Evolutionary conservation across 2,888 invertebrate genomes (phyloP), one percentile per base, ranked within the genome.

Genomic region (Eupithecia exiguata): DNA sequence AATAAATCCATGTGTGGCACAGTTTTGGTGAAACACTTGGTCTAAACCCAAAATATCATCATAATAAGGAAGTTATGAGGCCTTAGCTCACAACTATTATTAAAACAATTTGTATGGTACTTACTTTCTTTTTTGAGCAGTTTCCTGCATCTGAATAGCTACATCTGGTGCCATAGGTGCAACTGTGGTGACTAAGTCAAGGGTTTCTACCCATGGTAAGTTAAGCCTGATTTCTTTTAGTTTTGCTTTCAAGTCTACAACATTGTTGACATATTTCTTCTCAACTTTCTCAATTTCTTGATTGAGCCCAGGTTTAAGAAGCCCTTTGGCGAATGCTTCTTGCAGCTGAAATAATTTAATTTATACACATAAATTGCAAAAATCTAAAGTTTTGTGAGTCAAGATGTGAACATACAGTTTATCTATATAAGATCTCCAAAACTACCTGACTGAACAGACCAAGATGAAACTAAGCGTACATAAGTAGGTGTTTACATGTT

Each of bases 91-190:
- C n/a, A n/a, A n/a, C n/a, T n/a, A n/a, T n/a, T n/a, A n/a, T n/a
- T n/a, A 7, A 49, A 49, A 49, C 18, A 46, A 18, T 46, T 46
- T 46, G n/a, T 49, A 18, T n/a, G n/a, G 35, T 46, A 65, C 92
- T 82, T 82, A 94, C 94, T 94, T 94, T 81, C 97, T 95, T 83
- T 96, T 96, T 72, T 96, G 95, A 84, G 97, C 96, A 71, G 97
- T 97, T 74, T 97, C 96, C 82, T 97, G 96, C 84, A 98, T 92
- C 86, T 97, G 96, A 53, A 97, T 87, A 0, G 97, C 97, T 53
- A 98, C 92, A 88, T 98, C 98, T 0, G 98, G 98, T 0, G 98
- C 98, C 85, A 98, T 86, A 0, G 98, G 97, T 0, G 98, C 98
- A 35, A 97, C 95, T 30, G 95, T 94, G 79, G 97, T 98, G 0